Base-by-base conservation (phyloP, 2,888 invertebrate genomes). In the Heliconius charithonia region DNA sequence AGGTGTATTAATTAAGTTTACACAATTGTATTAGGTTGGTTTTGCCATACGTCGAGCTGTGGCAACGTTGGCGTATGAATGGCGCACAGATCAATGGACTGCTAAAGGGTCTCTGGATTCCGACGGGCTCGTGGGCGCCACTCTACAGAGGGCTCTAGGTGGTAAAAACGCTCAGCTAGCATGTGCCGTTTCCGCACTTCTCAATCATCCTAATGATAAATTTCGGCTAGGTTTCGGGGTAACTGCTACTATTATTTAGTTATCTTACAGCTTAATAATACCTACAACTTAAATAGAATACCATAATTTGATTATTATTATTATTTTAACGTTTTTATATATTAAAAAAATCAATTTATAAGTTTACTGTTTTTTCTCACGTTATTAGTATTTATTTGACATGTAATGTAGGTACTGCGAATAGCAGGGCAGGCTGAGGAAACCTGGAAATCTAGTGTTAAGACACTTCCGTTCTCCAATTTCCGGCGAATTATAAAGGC, bases 141-240 rank as follows among this genome's bases (percentile, higher is more conserved):
- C 95, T 10, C 86, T 95, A 63, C 92, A 93, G 82, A 88, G 91
- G 22, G 87, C 90, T 3, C 88, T 95, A 2, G 93, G 93, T 56
- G 94, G 94, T 51, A 88, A 87, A 80, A 86, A 87, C 22, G 89
- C 94, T 0, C 87, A 92, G 72, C 87, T 95, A 0, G 89, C 92
- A 22, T 93, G 93, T 79, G 91, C 93, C 66, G 84, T 95, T 71
- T 94, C 95, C 3, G 94, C 94, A 0, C 89, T 95, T 1, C 91
- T 94, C 75, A 95, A 95, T 83, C 95, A 95, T 75, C 93, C 93
- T n/a, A 95, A 95, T 81, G 89, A 95, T 82, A 95, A 95, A 85
- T 95, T 95, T 83, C 86, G 93, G 59, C 91, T 95, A 0, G 95
- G 95, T 0, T 94, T 95, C 78, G 92, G 93, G 4, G 82, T 94